Percentiles rank a stretch among this genome's conserved stretches.
These are phyloP conservation scores for Colostygia pectinataria DNA, from an alignment of 2,888 invertebrate genomes.

Conservation along the genomic window DNA sequence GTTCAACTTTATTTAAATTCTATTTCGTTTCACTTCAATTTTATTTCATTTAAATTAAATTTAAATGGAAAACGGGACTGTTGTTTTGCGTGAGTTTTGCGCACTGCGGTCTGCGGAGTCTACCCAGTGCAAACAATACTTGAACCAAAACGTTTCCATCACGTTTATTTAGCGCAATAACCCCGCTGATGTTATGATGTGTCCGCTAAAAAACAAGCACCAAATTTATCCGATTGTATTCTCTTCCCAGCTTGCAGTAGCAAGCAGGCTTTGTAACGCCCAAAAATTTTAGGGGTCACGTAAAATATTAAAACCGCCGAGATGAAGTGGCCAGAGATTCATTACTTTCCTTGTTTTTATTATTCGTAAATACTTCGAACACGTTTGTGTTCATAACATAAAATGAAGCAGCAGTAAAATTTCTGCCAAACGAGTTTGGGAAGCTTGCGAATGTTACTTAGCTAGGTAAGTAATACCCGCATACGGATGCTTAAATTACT, in stretches of 20 bases:
- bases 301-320: conserved; percentile 81
- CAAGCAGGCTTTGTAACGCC: conserved; percentile 30
- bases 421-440: conserved; percentile 53
- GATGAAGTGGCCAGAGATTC: conserved; percentile 82
- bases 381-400: conserved; percentile 70
- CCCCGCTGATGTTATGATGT: too few relatives aligned
- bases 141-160: too few relatives aligned
- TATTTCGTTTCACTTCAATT: too few relatives aligned
- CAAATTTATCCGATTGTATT: background rate
- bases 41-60: too few relatives aligned
- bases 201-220: too few relatives aligned
- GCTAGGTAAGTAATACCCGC: conserved; percentile 50
- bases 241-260: conserved; percentile 4
- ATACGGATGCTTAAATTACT: conserved; percentile 45
- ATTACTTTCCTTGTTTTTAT: conserved; percentile 81
- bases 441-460: conserved; percentile 67
- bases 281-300: conserved; percentile 80
- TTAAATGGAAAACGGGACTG: too few relatives aligned
- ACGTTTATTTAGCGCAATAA: too few relatives aligned
- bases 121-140: too few relatives aligned
- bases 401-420: conserved; percentile 72
- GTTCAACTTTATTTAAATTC: too few relatives aligned
- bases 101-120: too few relatives aligned
- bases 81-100: too few relatives aligned
- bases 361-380: conserved; percentile 72